A percentile compares a stretch with the other conserved stretches of the same genome.
These are phyloP conservation scores for Panagrolaimus sp. DNA, from an alignment of 1,140 invertebrate genomes.

Conservation along the genomic window DNA sequence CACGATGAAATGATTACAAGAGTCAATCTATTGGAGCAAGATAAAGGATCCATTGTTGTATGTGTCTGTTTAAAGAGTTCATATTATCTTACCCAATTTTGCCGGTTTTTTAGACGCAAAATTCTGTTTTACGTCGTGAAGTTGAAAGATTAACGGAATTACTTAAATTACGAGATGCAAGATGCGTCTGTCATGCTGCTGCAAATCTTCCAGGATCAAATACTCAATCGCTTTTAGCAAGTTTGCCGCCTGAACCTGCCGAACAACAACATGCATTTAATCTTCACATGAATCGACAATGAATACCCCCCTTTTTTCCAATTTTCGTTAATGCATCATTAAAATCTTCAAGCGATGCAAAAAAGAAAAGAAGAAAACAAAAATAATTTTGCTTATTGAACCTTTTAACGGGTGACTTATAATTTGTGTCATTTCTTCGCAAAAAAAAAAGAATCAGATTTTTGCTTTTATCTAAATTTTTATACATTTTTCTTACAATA, in stretches of 20 bases:
- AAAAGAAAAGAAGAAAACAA: no score
- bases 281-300: background rate
- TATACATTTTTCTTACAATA: no score
- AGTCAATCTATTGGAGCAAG: slow-evolving; percentile 40
- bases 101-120: slow-evolving; percentile 41
- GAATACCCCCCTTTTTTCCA: no score
- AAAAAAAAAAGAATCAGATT: no score
- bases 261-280: slow-evolving; percentile 12
- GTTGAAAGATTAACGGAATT: slow-evolving; percentile 41
- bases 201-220: background rate
- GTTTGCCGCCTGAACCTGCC: background rate
- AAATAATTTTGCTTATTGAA: no score
- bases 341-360: no score
- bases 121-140: slow-evolving; percentile 44
- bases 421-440: no score
- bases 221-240: background rate
- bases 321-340: no score
- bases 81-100: slow-evolving; percentile 16
- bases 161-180: slow-evolving; percentile 37
- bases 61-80: slow-evolving; percentile 4
- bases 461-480: no score
- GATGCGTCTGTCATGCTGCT: slow-evolving; percentile 37
- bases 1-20: slow-evolving; percentile 44
- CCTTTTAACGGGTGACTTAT: no score
- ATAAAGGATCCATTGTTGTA: slow-evolving; percentile 34